Evolutionary conservation across 2,113 vertebrate genomes (phyloP), one percentile per base, ranked within the genome.

Genomic region (Potamarius usumacintae): DNA sequence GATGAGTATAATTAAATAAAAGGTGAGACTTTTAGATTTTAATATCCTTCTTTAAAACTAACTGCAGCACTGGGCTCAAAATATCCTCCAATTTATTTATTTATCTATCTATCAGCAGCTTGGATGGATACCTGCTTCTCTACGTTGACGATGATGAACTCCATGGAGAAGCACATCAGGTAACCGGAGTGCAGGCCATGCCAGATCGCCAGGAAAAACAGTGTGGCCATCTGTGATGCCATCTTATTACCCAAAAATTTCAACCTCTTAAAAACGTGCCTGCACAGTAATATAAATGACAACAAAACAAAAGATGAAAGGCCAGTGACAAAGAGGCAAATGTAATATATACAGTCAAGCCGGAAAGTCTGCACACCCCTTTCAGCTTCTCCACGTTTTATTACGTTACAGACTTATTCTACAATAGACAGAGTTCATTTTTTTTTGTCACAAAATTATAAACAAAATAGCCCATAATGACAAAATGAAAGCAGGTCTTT

Each of bases 151-250:
- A 99, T 99, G 67, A 99, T 94, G 92, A 99, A 94, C 93, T 99
- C 98, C 97, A 99, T 96, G 52, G 97, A 97, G 94, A 99, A 99
- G 94, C 98, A 99, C 88, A 99, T 69, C 91, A 99, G 87, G 94
- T 99, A 99, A 62, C 98, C 98, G 0, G 97, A 99, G 94, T 99
- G 98, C 53, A 98, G 95, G 79, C 98, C 98, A 0, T 99, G 98
- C 98, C 98, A 99, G 87, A 99, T 84, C 1, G 98, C 95, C 93
- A 99, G 91, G 93, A 99, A 99, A 18, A 99, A 74, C 89, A 99
- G 90, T 0, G 98, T 95, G 77, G 96, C 82, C 53, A 96, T 94
- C 89, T 99, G 98, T 74, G 98, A 99, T 14, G 97, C 84, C 50
- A 96, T 89, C 92, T 99, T 99, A 88, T 96, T 99, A 63, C 98